These are phyloP conservation scores for Zaprionus davidi DNA, from an alignment of 1,140 invertebrate genomes.

Conservation along the genomic window DNA sequence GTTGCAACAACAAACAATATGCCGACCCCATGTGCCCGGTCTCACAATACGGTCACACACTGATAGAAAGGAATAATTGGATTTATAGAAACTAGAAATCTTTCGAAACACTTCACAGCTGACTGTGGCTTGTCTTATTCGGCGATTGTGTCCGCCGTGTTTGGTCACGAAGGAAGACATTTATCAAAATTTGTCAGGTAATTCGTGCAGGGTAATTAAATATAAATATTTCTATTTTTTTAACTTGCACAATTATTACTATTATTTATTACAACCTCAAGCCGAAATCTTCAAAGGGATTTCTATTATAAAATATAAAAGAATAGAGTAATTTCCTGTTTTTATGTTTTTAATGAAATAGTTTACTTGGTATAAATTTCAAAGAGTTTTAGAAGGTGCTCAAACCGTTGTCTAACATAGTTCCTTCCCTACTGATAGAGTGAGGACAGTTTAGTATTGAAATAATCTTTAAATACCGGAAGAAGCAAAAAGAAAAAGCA, in stretches of 20 bases:
- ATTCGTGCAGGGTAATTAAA: constrained; percentile 72
- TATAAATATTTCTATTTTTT: constrained; percentile 57
- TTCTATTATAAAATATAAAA: not conserved
- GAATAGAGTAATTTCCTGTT: not conserved
- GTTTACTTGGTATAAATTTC: too few species aligned
- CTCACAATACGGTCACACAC: constrained; percentile 48
- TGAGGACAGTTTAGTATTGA: not conserved
- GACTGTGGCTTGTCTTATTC: constrained; percentile 10
- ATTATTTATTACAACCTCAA: constrained; percentile 16
- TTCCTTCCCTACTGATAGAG: too few species aligned
- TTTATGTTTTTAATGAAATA: not conserved
- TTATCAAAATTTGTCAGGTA: constrained; percentile 67
- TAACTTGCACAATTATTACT: constrained; percentile 21
- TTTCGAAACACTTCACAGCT: constrained; percentile 47
- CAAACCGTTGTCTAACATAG: too few species aligned
- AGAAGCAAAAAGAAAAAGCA: not conserved
- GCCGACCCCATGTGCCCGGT: constrained; percentile 62
- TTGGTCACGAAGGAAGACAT: constrained; percentile 70
- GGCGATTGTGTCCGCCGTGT: constrained; percentile 6
- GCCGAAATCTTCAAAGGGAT: not conserved
- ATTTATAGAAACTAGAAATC: constrained; percentile 39
- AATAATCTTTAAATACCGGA: not conserved
- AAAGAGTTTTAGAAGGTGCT: too few species aligned
- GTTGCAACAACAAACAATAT: constrained; percentile 44
- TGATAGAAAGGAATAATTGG: constrained; percentile 27